phyloP scores from a whole-genome alignment of 2,113 vertebrate species.

The Xerus inauris region DNA sequence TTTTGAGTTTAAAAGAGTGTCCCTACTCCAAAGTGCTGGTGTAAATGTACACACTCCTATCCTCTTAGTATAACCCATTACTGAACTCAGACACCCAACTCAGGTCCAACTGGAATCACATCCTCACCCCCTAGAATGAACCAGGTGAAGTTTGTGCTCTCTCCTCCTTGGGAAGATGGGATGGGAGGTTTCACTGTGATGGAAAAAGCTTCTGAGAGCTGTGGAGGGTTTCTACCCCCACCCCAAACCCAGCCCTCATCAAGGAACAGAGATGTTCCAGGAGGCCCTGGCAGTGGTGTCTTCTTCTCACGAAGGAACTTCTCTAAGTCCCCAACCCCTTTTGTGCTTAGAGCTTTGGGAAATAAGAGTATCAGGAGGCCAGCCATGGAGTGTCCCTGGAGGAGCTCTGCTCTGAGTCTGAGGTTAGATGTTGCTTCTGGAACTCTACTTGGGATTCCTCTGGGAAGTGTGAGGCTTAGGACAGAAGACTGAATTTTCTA shows the following conservation, averaged over 20 bases:
- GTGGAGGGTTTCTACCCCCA: not conserved
- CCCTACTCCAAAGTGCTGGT: not conserved
- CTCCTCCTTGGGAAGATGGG: not conserved
- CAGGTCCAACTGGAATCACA: not conserved
- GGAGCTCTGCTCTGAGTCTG: slow-evolving; percentile 14
- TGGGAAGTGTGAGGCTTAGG: not conserved
- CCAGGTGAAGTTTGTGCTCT: not conserved
- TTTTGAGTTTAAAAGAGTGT: not conserved
- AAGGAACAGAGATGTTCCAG: not conserved
- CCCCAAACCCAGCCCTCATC: not conserved
- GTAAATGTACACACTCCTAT: not conserved
- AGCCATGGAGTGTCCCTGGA: not conserved
- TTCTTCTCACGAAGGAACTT: not conserved
- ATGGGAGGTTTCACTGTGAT: not conserved
- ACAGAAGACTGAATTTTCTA: slow-evolving; percentile 14
- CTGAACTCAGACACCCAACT: not conserved
- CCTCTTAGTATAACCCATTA: not conserved
- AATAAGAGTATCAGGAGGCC: slow-evolving; percentile 18
- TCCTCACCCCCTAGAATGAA: not conserved
- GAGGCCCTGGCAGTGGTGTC: not conserved
- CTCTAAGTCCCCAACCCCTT: not conserved
- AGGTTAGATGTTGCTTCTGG: slow-evolving; percentile 17
- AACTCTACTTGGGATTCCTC: slow-evolving; percentile 32
- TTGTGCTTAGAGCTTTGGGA: slow-evolving; percentile 24
- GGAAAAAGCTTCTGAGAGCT: not conserved